These are phyloP conservation scores for Brachionus calyciflorus DNA, from an alignment of 1,140 invertebrate species.

Conservation along the genomic window DNA sequence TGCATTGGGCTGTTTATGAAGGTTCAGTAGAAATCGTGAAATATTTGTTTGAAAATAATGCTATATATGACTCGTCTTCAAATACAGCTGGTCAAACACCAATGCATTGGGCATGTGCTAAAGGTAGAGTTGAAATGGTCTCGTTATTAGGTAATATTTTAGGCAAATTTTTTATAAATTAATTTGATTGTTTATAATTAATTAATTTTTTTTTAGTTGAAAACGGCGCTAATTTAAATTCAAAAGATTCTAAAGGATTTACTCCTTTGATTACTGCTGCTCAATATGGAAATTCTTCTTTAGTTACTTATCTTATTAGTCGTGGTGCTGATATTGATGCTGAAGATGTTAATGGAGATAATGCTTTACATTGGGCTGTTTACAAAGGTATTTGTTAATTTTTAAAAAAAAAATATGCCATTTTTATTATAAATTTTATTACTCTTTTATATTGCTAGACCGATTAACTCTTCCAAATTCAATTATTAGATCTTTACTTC, in stretches of 20 bases:
- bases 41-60: neutral
- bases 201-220: conserved; percentile 29
- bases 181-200: too few species aligned
- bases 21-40: conserved; percentile 55
- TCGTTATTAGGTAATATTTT: conserved; percentile 4
- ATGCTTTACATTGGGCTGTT: conserved; percentile 84
- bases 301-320: conserved; percentile 80
- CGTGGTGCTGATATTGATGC: conserved; percentile 78
- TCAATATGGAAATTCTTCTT: conserved; percentile 84
- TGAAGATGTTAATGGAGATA: conserved; percentile 85
- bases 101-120: conserved; percentile 40
- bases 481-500: too few species aligned
- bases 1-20: conserved; percentile 90
- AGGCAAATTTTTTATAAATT: too few species aligned
- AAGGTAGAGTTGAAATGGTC: conserved; percentile 24
- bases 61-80: neutral
- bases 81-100: conserved; percentile 16
- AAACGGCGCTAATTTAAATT: conserved; percentile 77
- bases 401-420: neutral
- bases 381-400: conserved; percentile 69
- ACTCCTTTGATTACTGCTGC: conserved; percentile 85
- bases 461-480: too few species aligned
- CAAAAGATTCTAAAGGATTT: conserved; percentile 81
- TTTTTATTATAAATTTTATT: too few species aligned
- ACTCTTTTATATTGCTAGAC: too few species aligned